Percentiles rank a stretch among this genome's conserved stretches.
Evolutionary conservation across 2,888 invertebrate species (phyloP).

Genomic region (Acheta domesticus): DNA sequence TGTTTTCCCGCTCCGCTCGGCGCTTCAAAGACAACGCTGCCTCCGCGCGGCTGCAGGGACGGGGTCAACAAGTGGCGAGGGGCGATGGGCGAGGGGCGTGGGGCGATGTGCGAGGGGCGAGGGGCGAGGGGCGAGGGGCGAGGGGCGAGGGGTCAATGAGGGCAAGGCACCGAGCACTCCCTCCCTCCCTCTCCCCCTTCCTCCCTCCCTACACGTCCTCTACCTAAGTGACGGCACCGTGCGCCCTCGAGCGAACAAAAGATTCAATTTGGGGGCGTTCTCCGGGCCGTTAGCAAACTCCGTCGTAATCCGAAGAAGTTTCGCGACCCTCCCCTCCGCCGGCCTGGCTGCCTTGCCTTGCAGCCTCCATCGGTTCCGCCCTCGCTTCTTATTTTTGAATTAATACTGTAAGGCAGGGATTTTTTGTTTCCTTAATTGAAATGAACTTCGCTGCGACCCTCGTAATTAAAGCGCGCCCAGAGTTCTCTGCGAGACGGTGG

Average conservation of each 20-base stretch:
- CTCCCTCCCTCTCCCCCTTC: no score
- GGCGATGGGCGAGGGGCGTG: no score
- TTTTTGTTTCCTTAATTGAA: background rate
- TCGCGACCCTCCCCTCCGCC: background rate
- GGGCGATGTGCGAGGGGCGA: no score
- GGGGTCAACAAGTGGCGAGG: no score
- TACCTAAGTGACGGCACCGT: background rate
- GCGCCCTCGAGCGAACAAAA: background rate
- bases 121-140: no score
- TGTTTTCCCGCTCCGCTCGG: no score
- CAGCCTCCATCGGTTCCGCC: background rate
- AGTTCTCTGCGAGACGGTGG: conserved; percentile 4
- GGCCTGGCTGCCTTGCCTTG: background rate
- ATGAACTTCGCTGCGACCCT: background rate
- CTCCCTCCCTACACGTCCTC: background rate
- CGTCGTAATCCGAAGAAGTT: background rate
- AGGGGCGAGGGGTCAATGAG: no score
- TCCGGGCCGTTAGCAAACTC: background rate
- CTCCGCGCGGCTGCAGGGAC: no score
- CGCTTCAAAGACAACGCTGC: no score
- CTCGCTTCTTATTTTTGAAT: conserved; percentile 18
- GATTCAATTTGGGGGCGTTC: conserved; percentile 10
- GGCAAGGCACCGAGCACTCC: no score
- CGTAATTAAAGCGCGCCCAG: background rate
- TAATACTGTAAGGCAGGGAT: background rate